Evolutionary conservation across 2,888 invertebrate species (phyloP), one percentile per base, ranked within the genome.

Genomic region (Polia nebulosa): DNA sequence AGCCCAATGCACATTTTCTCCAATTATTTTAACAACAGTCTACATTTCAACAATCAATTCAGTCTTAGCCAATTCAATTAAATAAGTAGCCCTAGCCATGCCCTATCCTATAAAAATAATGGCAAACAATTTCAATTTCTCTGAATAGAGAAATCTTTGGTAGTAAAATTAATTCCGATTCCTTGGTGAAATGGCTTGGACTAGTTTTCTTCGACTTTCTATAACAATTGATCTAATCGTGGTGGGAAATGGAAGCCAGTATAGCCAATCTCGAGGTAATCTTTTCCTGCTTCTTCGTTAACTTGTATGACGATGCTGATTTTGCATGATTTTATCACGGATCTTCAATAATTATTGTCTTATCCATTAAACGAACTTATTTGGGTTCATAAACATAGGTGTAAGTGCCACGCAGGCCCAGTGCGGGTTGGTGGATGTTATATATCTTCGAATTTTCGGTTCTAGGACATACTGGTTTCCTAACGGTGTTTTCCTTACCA

Each of bases 131-230:
- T 55, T 9, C 2, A 71, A 36, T 70, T 39, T 59, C 53, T 58
- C 44, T 45, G 13, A 41, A 27, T 3, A 45, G 27, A 25, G 49
- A 53, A 55, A 53, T 22, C 34, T 9, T n/a, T 25, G 25, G 32
- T 41, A 55, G 17, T 59, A 57, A 49, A 45, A 53, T 56, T 55
- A 45, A 47, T 55, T 78, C 29, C 25, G n/a, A 45, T 49, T 64
- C 55, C 17, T 52, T 7, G 47, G 64, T 64, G 64, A 67, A 78
- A 71, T 55, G 47, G 25, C 17, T n/a, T 67, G 57, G 17, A 51
- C 82, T 52, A 66, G 66, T 65, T 81, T 76, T 72, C 62, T 59
- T 53, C 13, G 52, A 61, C 81, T 81, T 81, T 81, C 81, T 79
- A 63, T 27, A 69, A 76, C 63, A 76, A 81, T 68, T 51, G 78